Evolutionary conservation across 2,113 vertebrate species (phyloP), one percentile per base, ranked within the genome.

Genomic region (cattle (Bos taurus)): DNA sequence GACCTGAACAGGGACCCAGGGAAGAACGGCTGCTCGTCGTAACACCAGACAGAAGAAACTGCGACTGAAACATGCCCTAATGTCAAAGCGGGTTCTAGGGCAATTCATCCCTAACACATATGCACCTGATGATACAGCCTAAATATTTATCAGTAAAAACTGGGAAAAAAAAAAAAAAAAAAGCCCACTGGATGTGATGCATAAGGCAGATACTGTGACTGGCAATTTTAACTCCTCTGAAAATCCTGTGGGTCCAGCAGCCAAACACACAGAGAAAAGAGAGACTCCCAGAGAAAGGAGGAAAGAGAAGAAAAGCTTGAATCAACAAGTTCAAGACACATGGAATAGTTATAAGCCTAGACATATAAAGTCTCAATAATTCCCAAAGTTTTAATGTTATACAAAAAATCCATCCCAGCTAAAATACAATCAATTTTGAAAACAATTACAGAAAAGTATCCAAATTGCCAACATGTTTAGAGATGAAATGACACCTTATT

Each of bases 21-120:
- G 5, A 8, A 15, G 26, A 10, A 15, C 8, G 23, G 57, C 8
- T 30, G 46, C 14, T 50, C 21, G 2, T 28, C 12, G 1, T 2
- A 30, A 25, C 13, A 0, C 0, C 23, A 21, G 71, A 12, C 13
- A 3, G 59, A 46, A 64, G 3, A 2, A 62, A 28, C 36, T 33
- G 33, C 7, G n/a, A 25, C 11, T 2, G 15, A 54, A 23, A 1
- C 50, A 4, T 2, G 33, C 28, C 12, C 30, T 36, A 2, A 33
- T 4, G 25, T 23, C 43, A 43, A 14, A 13, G 25, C 2, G 1
- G 46, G 23, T 3, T 2, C 6, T 6, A 57, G 30, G 3, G 56
- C 28, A 48, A 7, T 0, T 19, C 17, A 52, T 11, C 7, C 0
- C 1, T 1, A 25, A 26, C 19, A 17, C 2, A 3, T 0, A 2